Percentiles rank a stretch among this genome's conserved stretches.
Conservation (phyloP, 2,888 invertebrate genomes). For the Tanypteryx hageni region DNA sequence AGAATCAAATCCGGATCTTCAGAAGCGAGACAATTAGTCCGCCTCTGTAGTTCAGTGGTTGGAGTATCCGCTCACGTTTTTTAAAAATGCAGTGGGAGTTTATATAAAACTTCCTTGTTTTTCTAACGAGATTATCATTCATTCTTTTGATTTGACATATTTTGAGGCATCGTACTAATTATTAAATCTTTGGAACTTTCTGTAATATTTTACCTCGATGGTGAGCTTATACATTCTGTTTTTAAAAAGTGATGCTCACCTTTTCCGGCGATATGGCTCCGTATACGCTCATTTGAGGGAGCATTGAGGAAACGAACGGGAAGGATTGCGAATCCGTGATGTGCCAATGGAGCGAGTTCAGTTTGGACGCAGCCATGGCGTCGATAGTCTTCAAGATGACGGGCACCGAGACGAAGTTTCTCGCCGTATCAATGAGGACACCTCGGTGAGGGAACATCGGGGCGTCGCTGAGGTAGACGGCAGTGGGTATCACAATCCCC, state of each 20-base stretch:
- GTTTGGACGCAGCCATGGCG: conserved; percentile 92
- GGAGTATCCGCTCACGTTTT: too few species aligned
- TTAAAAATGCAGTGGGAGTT: too few species aligned
- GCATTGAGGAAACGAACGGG: conserved; percentile 87
- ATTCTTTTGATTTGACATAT: too few species aligned
- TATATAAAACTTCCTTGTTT: too few species aligned
- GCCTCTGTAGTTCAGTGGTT: too few species aligned
- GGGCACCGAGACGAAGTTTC: conserved; percentile 88
- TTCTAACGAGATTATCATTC: too few species aligned
- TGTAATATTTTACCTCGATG: background rate
- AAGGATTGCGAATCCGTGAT: conserved; percentile 96
- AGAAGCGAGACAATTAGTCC: too few species aligned
- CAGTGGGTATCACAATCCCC: conserved; percentile 66
- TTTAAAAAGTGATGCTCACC: conserved; percentile 71
- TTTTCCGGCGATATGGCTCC: conserved; percentile 89
- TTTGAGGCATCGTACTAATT: too few species aligned
- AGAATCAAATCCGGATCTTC: too few species aligned
- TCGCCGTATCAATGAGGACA: conserved; percentile 90
- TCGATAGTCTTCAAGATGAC: conserved; percentile 88
- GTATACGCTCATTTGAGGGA: conserved; percentile 83
- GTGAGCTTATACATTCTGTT: background rate
- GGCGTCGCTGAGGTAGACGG: conserved; percentile 79
- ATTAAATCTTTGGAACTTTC: too few species aligned
- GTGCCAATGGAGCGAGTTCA: conserved; percentile 97
- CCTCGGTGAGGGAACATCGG: conserved; percentile 94